Percentiles rank a stretch among this genome's conserved stretches.
Conservation (phyloP, 2,888 invertebrate species). For the Formica aserva region DNA sequence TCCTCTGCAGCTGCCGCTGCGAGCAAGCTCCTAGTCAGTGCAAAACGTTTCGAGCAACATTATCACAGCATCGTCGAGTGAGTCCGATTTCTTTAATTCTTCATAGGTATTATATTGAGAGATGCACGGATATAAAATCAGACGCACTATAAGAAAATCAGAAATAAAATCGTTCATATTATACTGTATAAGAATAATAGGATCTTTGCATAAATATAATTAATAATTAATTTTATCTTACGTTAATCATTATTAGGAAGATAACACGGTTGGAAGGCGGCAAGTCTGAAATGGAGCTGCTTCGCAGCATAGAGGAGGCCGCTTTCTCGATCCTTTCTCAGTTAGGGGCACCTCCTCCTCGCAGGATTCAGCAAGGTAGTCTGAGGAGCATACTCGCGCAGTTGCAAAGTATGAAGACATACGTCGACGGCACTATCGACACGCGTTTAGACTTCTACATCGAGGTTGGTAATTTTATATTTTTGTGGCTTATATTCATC, state of each 20-base stretch:
- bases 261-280: conserved; percentile 75
- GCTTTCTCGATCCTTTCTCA: conserved; percentile 80
- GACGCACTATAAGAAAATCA: neutral
- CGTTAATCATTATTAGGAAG: conserved; percentile 56
- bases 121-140: neutral
- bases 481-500: neutral
- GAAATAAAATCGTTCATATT: neutral
- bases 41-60: conserved; percentile 79
- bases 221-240: conserved; percentile 21
- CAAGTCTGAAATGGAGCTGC: conserved; percentile 77
- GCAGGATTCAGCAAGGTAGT: conserved; percentile 79
- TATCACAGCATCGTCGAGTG: conserved; percentile 77
- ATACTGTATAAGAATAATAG: neutral
- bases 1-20: conserved; percentile 82
- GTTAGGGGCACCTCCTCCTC: conserved; percentile 80
- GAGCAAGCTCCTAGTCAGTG: conserved; percentile 80
- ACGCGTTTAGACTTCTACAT: conserved; percentile 83
- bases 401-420: conserved; percentile 76
- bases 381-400: conserved; percentile 75
- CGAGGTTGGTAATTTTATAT: conserved; percentile 75
- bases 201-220: neutral
- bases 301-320: conserved; percentile 81
- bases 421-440: conserved; percentile 78
- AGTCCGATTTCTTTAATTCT: conserved; percentile 60
- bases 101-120: neutral